Conservation (phyloP, 1,140 invertebrate species). For the Musca domestica region DNA sequence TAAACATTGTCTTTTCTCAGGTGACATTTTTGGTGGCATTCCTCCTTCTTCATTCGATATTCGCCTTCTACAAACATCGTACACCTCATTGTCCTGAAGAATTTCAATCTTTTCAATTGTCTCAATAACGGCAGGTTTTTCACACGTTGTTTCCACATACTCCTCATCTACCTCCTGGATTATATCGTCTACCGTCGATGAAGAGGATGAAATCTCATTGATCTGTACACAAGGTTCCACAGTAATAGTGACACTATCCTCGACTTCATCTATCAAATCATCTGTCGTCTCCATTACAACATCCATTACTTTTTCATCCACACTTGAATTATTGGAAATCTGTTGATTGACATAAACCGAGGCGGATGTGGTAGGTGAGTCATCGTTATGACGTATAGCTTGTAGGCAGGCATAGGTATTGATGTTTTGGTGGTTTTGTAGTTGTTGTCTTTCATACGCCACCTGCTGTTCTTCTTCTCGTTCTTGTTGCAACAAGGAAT, state of each 20-base stretch:
- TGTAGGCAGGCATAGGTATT: slow-evolving; percentile 6
- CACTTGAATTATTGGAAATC: background rate
- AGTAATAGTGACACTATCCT: background rate
- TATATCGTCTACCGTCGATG: background rate
- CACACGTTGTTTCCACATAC: no score
- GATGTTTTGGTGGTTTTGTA: slow-evolving; percentile 5
- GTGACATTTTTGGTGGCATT: no score
- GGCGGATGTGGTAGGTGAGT: background rate
- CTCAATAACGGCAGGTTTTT: background rate
- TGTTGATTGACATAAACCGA: slow-evolving; percentile 18
- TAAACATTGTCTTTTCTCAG: no score
- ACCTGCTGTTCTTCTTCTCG: slow-evolving; percentile 48
- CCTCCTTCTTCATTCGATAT: no score
- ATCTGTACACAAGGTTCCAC: slow-evolving; percentile 57
- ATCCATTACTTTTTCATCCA: slow-evolving; percentile 22
- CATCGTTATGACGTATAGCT: slow-evolving; percentile 10
- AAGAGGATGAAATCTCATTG: slow-evolving; percentile 61
- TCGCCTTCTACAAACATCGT: no score
- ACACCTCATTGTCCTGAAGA: background rate
- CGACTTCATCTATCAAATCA: slow-evolving; percentile 22
- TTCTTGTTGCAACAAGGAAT: slow-evolving; percentile 47
- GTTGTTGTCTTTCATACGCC: slow-evolving; percentile 33
- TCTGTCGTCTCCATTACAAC: background rate
- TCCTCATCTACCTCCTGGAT: background rate
- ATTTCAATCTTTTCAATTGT: slow-evolving; percentile 27